phyloP scores from a whole-genome alignment of 2,797 vertebrate genomes.

The Enteromius anoplus region DNA sequence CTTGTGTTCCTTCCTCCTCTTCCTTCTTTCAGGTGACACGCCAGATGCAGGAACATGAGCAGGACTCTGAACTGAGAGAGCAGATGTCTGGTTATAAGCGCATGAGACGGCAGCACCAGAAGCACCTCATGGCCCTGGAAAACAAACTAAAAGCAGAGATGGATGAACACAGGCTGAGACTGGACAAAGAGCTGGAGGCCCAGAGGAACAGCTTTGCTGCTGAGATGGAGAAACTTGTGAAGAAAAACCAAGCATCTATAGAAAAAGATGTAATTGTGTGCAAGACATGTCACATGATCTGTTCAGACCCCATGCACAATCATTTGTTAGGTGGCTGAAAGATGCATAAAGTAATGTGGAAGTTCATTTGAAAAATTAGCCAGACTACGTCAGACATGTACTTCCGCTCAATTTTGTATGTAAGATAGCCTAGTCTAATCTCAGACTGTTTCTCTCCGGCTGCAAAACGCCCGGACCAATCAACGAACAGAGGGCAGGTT shows the following conservation, averaged over 20 bases:
- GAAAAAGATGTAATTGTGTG: slow-evolving; percentile 89
- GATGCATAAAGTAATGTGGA: not conserved
- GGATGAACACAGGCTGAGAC: slow-evolving; percentile 94
- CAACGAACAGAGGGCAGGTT: too few relatives aligned
- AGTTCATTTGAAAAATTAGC: not conserved
- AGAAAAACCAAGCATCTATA: slow-evolving; percentile 94
- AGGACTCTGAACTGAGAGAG: slow-evolving; percentile 96
- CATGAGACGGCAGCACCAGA: slow-evolving; percentile 98
- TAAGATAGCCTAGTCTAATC: too few relatives aligned
- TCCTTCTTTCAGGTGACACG: slow-evolving; percentile 86
- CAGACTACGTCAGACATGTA: too few relatives aligned
- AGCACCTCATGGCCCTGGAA: slow-evolving; percentile 96
- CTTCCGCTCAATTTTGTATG: too few relatives aligned
- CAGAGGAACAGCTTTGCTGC: slow-evolving; percentile 94
- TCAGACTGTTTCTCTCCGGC: too few relatives aligned
- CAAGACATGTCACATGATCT: not conserved
- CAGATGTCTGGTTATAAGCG: slow-evolving; percentile 99
- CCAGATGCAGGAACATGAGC: slow-evolving; percentile 98
- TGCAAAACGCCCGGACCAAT: too few relatives aligned
- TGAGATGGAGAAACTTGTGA: slow-evolving; percentile 98
- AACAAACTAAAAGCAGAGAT: slow-evolving; percentile 98
- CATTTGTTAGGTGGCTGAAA: not conserved
- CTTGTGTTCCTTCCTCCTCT: slow-evolving; percentile 7
- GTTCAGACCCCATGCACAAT: not conserved
- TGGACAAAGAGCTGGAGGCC: slow-evolving; percentile 99